phyloP scores from a whole-genome alignment of 1,140 invertebrate genomes.

The Ectropis grisescens region DNA sequence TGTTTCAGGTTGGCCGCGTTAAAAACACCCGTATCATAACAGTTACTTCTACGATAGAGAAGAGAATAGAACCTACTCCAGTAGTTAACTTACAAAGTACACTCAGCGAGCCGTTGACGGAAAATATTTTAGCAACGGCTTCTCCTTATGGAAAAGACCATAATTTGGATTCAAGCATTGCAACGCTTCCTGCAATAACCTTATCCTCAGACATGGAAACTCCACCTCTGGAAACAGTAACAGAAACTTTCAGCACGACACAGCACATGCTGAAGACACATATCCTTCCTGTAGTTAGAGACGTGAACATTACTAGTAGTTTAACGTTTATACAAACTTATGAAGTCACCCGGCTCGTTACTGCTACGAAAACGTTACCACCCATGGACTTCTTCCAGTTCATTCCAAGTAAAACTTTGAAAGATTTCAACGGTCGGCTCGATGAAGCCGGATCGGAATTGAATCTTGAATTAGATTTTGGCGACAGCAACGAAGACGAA shows the following conservation, averaged over 20 bases:
- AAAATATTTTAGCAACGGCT: slow-evolving; percentile 87
- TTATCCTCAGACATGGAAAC: slow-evolving; percentile 81
- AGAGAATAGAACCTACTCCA: slow-evolving; percentile 76
- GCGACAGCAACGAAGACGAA: slow-evolving; percentile 83
- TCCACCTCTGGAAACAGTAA: slow-evolving; percentile 87
- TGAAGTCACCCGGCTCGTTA: slow-evolving; percentile 86
- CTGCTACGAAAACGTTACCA: slow-evolving; percentile 88
- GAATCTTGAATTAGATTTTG: slow-evolving; percentile 86
- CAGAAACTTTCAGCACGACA: slow-evolving; percentile 91
- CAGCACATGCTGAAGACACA: slow-evolving; percentile 89
- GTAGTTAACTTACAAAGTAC: slow-evolving; percentile 70
- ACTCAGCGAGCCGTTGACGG: slow-evolving; percentile 81
- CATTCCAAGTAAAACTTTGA: slow-evolving; percentile 87
- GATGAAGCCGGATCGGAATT: slow-evolving; percentile 91
- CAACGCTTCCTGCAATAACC: slow-evolving; percentile 84
- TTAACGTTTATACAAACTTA: slow-evolving; percentile 90
- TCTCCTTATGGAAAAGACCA: slow-evolving; percentile 80
- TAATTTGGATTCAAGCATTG: slow-evolving; percentile 82
- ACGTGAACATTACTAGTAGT: slow-evolving; percentile 78
- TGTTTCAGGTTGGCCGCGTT: slow-evolving; percentile 83
- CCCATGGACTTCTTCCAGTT: slow-evolving; percentile 90
- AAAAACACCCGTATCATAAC: slow-evolving; percentile 90
- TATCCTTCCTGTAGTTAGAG: slow-evolving; percentile 83
- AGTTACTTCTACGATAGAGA: slow-evolving; percentile 85
- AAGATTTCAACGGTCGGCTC: slow-evolving; percentile 88